Evolutionary conservation across 1,140 invertebrate genomes (phyloP), one percentile per base, ranked within the genome.

Genomic region (Holotrichia oblita): DNA sequence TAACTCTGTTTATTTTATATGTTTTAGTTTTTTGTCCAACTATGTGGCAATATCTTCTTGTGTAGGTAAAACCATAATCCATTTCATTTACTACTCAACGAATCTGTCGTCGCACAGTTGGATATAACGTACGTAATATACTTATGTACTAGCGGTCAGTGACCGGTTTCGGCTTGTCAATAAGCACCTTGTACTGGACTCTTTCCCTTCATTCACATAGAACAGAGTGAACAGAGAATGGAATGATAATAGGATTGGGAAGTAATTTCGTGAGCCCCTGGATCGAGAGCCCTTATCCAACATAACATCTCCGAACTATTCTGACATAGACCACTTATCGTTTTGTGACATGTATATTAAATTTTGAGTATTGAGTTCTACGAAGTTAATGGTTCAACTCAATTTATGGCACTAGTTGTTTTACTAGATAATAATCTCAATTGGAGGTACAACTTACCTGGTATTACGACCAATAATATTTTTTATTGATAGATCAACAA

Each of bases 211-310:
- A 75, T 75, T 75, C 78, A 77, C 22, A 27, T 6, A 69, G 22
- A 24, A 69, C 61, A 17, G 61, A 22, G 27, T 27, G 61, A 69
- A 69, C 6, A 69, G 61, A 69, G 76, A 81, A 79, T 80, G 81
- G 79, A 80, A 80, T 81, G 79, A 81, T 81, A 81, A 81, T 80
- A 80, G 81, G 81, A 81, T 81, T 78, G 79, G 81, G 81, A 81
- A 81, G 81, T 81, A 80, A 81, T 81, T 80, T 81, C 77, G 73
- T 72, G 73, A 20, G 27, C 20, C 80, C 73, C 73, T 8, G 77
- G 64, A 69, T 55, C 48, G 61, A 78, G 48, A 22, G 76, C 64
- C 64, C 72, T 73, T 77, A 77, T 76, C 73, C 61, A 69, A 80
- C 76, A 79, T 27, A 40, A 73, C 76, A 78, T 78, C 78, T 75